Evolutionary conservation across 2,888 invertebrate species (phyloP).

Genomic region (Nymphalis c-album): DNA sequence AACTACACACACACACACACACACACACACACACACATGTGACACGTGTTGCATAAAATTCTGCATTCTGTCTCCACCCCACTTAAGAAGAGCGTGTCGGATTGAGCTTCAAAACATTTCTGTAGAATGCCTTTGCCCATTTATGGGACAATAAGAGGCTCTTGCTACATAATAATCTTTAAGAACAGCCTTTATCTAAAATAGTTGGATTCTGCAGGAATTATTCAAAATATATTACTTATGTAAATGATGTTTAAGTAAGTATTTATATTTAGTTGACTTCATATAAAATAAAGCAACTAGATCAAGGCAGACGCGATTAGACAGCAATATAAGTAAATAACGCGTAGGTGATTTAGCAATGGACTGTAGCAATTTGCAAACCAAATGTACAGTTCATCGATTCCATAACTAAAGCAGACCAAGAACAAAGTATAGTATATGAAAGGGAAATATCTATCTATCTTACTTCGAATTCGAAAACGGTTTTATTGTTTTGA

Average conservation of each 20-base stretch:
- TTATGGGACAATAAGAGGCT: background rate
- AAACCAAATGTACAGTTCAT: conserved; percentile 24
- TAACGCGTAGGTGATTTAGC: conserved; percentile 19
- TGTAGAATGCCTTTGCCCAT: no score
- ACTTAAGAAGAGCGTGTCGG: no score
- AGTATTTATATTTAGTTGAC: background rate
- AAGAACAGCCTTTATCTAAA: no score
- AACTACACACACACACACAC: no score
- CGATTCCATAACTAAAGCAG: conserved; percentile 14
- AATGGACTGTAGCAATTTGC: conserved; percentile 25
- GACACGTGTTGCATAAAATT: no score
- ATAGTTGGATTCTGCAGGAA: no score
- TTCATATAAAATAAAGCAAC: background rate
- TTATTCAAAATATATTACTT: background rate
- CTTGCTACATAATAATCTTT: background rate
- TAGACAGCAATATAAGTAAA: conserved; percentile 12
- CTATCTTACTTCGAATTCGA: background rate
- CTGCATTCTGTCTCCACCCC: no score
- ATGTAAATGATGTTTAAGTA: conserved; percentile 1
- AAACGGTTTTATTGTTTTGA: background rate
- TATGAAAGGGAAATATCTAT: background rate
- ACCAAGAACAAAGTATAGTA: conserved; percentile 4
- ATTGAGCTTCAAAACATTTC: no score
- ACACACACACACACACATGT: no score
- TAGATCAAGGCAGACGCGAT: conserved; percentile 18